Percentiles rank a stretch among this genome's conserved stretches.
phyloP scores from a whole-genome alignment of 2,797 vertebrate species.

The Argyrosomus regius region DNA sequence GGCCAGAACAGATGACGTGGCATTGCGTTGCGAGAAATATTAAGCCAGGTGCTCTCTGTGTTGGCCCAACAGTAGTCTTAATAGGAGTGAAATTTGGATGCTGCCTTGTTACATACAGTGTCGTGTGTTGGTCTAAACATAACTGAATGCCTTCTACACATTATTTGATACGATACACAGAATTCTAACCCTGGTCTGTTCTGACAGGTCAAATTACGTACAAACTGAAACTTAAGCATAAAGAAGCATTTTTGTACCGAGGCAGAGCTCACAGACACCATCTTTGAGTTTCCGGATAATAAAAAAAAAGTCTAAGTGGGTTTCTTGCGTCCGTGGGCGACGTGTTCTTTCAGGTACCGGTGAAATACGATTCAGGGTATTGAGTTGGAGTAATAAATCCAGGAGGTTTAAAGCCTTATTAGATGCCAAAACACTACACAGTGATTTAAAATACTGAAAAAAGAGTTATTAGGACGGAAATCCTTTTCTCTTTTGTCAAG shows the following conservation, averaged over 20 bases:
- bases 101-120: background rate
- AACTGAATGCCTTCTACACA: background rate
- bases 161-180: background rate
- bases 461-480: background rate
- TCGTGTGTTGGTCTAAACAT: background rate
- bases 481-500: background rate
- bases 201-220: background rate
- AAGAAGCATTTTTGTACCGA: background rate
- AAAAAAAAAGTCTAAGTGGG: background rate
- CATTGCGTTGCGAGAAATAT: background rate
- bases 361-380: background rate
- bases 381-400: conserved; percentile 11
- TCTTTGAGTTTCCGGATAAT: background rate
- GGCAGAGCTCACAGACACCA: background rate
- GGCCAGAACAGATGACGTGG: background rate
- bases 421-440: background rate
- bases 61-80: background rate
- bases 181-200: background rate
- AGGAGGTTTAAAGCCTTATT: background rate
- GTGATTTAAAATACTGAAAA: too few relatives aligned
- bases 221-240: background rate
- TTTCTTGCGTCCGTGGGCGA: background rate
- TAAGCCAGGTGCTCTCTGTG: background rate
- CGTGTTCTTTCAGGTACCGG: background rate
- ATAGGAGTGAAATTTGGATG: background rate